Percentiles rank a stretch among this genome's conserved stretches.
These are phyloP conservation scores for Lordiphosa stackelbergi DNA, from an alignment of 1,140 invertebrate genomes.

Conservation along the genomic window DNA sequence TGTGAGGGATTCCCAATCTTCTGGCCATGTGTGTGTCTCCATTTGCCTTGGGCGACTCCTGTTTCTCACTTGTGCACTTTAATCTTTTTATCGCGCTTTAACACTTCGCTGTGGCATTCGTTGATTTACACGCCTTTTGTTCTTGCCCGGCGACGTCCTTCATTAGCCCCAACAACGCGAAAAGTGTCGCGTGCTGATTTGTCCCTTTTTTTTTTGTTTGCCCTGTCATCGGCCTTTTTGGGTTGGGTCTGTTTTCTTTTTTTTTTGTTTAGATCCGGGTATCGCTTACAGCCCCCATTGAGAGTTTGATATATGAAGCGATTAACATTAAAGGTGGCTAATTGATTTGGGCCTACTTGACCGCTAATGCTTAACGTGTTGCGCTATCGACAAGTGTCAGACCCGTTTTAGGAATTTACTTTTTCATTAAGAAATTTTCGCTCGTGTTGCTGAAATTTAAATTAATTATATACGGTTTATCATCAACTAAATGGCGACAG, in stretches of 20 bases:
- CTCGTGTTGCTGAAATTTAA: slow-evolving; percentile 50
- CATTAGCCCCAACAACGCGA: slow-evolving; percentile 48
- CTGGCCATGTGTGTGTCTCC: slow-evolving; percentile 29
- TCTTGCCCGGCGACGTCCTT: slow-evolving; percentile 30
- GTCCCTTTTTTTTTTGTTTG: slow-evolving; percentile 34
- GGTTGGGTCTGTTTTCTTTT: neutral
- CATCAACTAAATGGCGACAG: slow-evolving; percentile 46
- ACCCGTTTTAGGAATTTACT: slow-evolving; percentile 32
- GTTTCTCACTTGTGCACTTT: slow-evolving; percentile 42
- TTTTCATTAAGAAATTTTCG: slow-evolving; percentile 59
- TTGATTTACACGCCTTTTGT: slow-evolving; percentile 61
- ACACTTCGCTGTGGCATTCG: slow-evolving; percentile 57
- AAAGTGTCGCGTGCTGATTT: slow-evolving; percentile 68
- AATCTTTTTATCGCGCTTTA: slow-evolving; percentile 72
- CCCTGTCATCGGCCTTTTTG: slow-evolving; percentile 62
- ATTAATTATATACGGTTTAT: slow-evolving; percentile 64
- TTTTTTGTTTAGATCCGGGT: slow-evolving; percentile 30
- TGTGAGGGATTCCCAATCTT: neutral
- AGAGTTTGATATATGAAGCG: slow-evolving; percentile 63
- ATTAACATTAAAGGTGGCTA: slow-evolving; percentile 69
- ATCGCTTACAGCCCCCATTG: slow-evolving; percentile 38
- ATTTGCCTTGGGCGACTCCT: slow-evolving; percentile 29
- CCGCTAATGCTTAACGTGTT: slow-evolving; percentile 2
- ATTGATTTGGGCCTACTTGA: slow-evolving; percentile 45
- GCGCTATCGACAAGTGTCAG: slow-evolving; percentile 47